A percentile compares a stretch with the other conserved stretches of the same genome.
Conservation (phyloP, 2,888 invertebrate species). For the Melinaea marsaeus region DNA sequence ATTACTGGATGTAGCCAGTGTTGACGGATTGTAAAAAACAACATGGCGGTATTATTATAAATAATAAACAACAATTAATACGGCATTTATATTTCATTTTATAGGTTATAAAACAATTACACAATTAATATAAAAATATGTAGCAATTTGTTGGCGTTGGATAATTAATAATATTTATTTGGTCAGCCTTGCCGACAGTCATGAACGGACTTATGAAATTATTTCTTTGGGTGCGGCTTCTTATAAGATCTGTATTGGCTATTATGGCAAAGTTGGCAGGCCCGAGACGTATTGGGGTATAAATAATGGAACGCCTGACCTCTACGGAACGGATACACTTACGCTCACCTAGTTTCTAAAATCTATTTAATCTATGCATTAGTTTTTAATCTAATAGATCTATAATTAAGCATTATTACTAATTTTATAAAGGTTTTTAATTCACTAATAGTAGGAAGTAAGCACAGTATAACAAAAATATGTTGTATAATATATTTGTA, state of each 20-base stretch:
- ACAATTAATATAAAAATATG: not conserved
- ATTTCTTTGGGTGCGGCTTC: not conserved
- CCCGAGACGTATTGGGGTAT: constrained; percentile 15
- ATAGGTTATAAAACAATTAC: not conserved
- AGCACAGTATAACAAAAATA: too few relatives aligned
- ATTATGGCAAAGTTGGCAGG: constrained; percentile 4
- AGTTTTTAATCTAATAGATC: constrained; percentile 5
- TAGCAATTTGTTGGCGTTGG: not conserved
- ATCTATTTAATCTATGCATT: constrained; percentile 14
- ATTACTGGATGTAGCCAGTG: too few relatives aligned
- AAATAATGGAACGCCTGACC: constrained; percentile 29
- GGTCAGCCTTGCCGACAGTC: constrained; percentile 2
- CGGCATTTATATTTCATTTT: not conserved
- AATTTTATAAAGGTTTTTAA: too few relatives aligned
- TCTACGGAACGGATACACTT: constrained; percentile 28
- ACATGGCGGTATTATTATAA: too few relatives aligned
- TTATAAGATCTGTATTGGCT: not conserved
- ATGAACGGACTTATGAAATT: not conserved
- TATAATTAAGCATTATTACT: not conserved
- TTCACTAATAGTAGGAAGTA: too few relatives aligned
- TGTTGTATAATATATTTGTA: too few relatives aligned
- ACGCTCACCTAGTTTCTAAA: constrained; percentile 23
- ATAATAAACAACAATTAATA: too few relatives aligned
- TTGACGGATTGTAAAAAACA: too few relatives aligned
- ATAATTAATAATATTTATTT: not conserved